These are phyloP conservation scores for Bombus balteatus DNA, from an alignment of 1,140 invertebrate species.

Conservation along the genomic window DNA sequence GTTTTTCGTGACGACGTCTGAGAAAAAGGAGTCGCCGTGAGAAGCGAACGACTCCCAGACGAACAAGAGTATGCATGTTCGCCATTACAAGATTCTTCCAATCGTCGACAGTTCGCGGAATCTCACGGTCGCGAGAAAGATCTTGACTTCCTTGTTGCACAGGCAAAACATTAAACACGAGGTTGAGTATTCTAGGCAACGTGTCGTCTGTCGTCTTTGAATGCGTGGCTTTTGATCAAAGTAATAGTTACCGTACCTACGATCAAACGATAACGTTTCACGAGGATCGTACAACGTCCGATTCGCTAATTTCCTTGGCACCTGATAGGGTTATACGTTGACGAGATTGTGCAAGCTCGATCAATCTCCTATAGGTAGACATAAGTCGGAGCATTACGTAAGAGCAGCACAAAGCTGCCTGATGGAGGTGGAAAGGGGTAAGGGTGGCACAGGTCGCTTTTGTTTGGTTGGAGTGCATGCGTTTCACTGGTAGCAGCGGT, in stretches of 20 bases:
- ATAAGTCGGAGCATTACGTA: conserved; percentile 56
- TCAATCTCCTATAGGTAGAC: conserved; percentile 26
- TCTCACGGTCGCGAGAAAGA: background rate
- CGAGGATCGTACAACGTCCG: background rate
- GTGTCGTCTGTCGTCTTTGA: background rate
- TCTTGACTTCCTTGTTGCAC: background rate
- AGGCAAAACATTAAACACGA: background rate
- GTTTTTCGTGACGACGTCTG: conserved; percentile 27
- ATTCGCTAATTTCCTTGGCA: conserved; percentile 20
- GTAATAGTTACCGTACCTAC: too few species aligned
- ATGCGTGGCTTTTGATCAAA: background rate
- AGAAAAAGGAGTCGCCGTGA: conserved; percentile 10
- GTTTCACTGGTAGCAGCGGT: conserved; percentile 65
- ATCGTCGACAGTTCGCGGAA: background rate
- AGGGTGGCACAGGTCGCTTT: conserved; percentile 70
- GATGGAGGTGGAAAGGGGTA: conserved; percentile 51
- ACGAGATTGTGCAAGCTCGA: conserved; percentile 24
- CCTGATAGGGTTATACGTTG: conserved; percentile 13
- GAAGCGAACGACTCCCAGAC: conserved; percentile 17
- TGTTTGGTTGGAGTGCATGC: conserved; percentile 75
- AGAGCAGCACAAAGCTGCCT: conserved; percentile 53
- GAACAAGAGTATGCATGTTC: background rate
- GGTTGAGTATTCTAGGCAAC: too few species aligned
- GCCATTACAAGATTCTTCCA: background rate
- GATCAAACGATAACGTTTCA: background rate